Base-by-base conservation (phyloP, 2,113 vertebrate genomes). In the Nymphicus hollandicus region DNA sequence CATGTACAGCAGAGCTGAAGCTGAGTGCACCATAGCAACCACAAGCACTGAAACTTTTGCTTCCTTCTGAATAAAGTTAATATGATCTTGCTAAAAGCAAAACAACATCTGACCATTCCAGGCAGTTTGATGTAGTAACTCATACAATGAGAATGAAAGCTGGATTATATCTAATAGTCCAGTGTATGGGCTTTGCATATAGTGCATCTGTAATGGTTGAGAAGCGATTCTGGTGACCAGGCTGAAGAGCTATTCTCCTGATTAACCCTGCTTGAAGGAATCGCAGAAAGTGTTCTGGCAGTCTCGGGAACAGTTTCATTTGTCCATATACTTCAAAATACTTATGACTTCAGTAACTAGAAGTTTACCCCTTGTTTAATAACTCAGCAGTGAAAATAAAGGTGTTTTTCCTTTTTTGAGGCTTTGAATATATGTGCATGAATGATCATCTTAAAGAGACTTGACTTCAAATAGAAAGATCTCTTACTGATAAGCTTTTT, bases 101-200 rank as follows among this genome's bases (percentile, higher is more conserved):
- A 83, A 24, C 33, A 56, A 11, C 13, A 3, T 1, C 0, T 15
- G 52, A 52, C 7, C 33, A 28, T 83, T 72, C 14, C 37, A 43
- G 37, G 15, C 27, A 53, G 25, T 11, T 53, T 25, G 20, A 18
- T 17, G 2, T 6, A 27, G n/a, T 41, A 65, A 37, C 17, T 53
- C 5, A 22, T 27, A 73, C 20, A 13, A 56, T 58, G 13, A n/a
- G 55, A 58, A 58, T 58, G 55, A 22, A n/a, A 58, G 33, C 55
- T 58, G 55, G 55, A 22, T n/a, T 23, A n/a, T 58, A n/a, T n/a
- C 55, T 44, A 15, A 52, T 9, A 55, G 15, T 49, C 20, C 31
- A 49, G 58, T 1, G 3, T 35, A 28, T 0, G 0, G 14, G 6
- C 10, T 10, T 44, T 55, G 33, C 5, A 4, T 1, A 4, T 35